phyloP scores from a whole-genome alignment of 1,140 invertebrate genomes.

The Protaetia brevitarsis region DNA sequence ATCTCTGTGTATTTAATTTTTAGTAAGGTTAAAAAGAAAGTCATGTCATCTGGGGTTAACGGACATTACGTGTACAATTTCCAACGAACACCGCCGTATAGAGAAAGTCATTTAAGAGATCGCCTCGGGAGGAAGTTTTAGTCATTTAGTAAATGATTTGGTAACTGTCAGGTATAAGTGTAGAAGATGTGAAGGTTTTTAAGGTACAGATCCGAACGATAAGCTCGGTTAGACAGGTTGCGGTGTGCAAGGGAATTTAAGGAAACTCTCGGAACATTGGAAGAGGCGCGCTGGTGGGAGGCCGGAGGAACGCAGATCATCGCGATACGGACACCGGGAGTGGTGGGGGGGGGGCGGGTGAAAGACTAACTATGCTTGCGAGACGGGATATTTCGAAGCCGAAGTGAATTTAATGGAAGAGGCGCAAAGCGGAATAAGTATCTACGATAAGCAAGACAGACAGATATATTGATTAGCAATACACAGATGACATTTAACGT shows the following conservation, averaged over 20 bases:
- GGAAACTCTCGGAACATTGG: neutral
- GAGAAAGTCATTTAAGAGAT: no score
- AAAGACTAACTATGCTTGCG: slow-evolving; percentile 9
- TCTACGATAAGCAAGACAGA: slow-evolving; percentile 46
- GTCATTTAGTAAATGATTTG: slow-evolving; percentile 5
- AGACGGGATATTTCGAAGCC: slow-evolving; percentile 11
- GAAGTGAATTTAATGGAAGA: slow-evolving; percentile 39
- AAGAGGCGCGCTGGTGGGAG: no score
- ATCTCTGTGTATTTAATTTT: no score
- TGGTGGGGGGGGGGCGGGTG: neutral
- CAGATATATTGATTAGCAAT: slow-evolving; percentile 46
- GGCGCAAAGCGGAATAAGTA: slow-evolving; percentile 45
- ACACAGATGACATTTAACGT: slow-evolving; percentile 46
- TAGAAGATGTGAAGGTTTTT: neutral
- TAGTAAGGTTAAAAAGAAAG: no score
- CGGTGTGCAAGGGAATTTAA: neutral
- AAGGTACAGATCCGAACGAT: neutral
- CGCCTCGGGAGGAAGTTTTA: neutral
- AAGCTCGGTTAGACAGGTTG: neutral
- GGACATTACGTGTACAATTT: no score
- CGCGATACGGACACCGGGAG: slow-evolving; percentile 4
- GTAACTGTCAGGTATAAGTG: slow-evolving; percentile 15
- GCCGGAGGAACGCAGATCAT: slow-evolving; percentile 11
- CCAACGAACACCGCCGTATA: no score
- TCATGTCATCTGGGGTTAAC: no score